Conservation (phyloP, 1,140 invertebrate species). For the Caenorhabditis elegans region DNA sequence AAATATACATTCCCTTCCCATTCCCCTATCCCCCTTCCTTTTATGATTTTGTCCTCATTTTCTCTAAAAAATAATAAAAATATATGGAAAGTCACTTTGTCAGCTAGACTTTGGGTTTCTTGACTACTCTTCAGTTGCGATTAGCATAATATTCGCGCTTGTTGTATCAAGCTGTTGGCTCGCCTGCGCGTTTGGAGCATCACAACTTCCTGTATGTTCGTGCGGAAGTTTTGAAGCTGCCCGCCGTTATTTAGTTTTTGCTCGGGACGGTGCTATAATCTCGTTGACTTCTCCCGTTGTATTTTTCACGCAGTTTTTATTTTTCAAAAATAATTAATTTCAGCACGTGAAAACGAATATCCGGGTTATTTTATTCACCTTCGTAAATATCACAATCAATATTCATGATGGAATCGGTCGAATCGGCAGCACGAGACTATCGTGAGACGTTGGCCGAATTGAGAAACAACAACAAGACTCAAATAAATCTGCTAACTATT, state of each 20-base stretch:
- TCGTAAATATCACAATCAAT: neutral
- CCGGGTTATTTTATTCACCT: neutral
- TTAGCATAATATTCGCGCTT: too few relatives aligned
- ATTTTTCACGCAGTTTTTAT: too few relatives aligned
- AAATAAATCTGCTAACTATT: conserved; percentile 94
- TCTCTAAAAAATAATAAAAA: neutral
- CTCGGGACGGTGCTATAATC: too few relatives aligned
- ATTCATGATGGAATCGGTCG: conserved; percentile 19
- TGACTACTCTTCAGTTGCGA: too few relatives aligned
- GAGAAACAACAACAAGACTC: conserved; percentile 88
- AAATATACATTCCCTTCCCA: neutral
- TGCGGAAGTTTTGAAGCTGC: too few relatives aligned
- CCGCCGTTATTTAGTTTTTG: too few relatives aligned
- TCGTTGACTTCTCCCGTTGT: too few relatives aligned
- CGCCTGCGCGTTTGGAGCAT: too few relatives aligned
- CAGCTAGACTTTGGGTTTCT: neutral
- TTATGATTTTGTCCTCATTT: conserved; percentile 1
- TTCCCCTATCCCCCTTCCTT: neutral
- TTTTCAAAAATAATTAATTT: neutral
- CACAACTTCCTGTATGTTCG: too few relatives aligned
- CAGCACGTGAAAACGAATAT: conserved; percentile 13
- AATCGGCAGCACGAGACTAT: conserved; percentile 35
- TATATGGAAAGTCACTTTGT: neutral
- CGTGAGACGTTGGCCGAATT: conserved; percentile 75
- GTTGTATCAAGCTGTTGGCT: too few relatives aligned